Base-by-base conservation (phyloP, 2,113 vertebrate species). In the Choloepus hoffmanni region DNA sequence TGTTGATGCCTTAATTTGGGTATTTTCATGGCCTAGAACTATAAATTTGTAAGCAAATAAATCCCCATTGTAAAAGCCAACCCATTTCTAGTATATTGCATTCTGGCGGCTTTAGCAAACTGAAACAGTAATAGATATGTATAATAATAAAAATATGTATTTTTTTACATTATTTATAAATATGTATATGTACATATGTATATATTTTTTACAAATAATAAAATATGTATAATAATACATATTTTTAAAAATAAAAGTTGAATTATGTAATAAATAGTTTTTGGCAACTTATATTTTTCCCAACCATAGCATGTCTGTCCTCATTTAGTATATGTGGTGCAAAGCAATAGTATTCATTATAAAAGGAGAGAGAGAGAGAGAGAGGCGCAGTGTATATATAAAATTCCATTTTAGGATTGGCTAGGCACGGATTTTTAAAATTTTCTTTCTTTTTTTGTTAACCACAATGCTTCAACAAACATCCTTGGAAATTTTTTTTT, bases 161-260 rank as follows among this genome's bases (percentile, higher is more conserved):
- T 36, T 36, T 36, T 36, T 36, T 36, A 36, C 36, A 36, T 36
- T 36, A 36, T 36, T 36, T 36, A 36, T 36, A 36, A 36, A 36
- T 36, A 36, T 36, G 36, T 36, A 36, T 36, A 36, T 36, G 36
- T 36, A 36, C 36, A 36, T 36, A 36, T 36, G 36, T 36, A 36
- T 36, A 36, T 36, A 36, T 36, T 36, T 36, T 36, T 36, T 36
- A 36, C 36, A 36, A 36, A 36, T 36, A 36, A 36, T 36, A 36
- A 36, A 36, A 36, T 36, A 36, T 36, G 36, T 36, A 73, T 40
- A 73, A 15, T 43, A 30, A 43, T 30, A 16, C 24, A 45, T 40
- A 88, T 92, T 63, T 78, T 53, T 77, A 55, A 82, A 67, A 50
- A 40, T 74, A 84, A 88, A 83, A 87, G 73, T 83, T 7, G 62